phyloP scores from a whole-genome alignment of 30 jellyfish, hydroid and myxozoan species.

The Catostylus mosaicus region DNA sequence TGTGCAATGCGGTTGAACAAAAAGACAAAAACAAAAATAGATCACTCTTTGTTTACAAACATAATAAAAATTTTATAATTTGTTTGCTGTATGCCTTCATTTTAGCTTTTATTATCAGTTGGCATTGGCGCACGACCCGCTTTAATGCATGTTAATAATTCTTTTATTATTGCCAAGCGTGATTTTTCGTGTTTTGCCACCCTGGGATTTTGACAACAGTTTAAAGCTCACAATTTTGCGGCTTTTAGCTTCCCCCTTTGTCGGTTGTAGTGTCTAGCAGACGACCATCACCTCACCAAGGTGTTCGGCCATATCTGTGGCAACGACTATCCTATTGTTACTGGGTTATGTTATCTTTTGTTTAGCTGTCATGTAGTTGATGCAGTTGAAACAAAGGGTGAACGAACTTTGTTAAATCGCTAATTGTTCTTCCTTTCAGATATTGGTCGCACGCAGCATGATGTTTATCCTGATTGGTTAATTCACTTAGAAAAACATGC shows the following conservation, averaged over 20 bases:
- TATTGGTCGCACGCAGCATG: slow-evolving; percentile 79
- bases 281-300: not conserved
- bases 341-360: slow-evolving; percentile 11
- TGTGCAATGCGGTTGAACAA: not conserved
- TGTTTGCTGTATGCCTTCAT: not conserved
- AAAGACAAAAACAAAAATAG: not conserved
- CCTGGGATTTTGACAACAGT: too few relatives aligned
- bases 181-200: too few relatives aligned
- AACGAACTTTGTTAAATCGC: slow-evolving; percentile 62
- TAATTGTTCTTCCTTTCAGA: slow-evolving; percentile 74
- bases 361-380: slow-evolving; percentile 67
- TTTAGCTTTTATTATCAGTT: not conserved
- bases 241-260: slow-evolving; percentile 15
- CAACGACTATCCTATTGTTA: slow-evolving; percentile 20
- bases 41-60: not conserved
- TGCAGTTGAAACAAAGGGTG: slow-evolving; percentile 53
- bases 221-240: slow-evolving; percentile 9
- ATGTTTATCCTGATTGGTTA: slow-evolving; percentile 76
- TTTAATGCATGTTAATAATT: too few relatives aligned
- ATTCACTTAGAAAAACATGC: slow-evolving; percentile 91
- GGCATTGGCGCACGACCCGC: too few relatives aligned
- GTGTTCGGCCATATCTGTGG: slow-evolving; percentile 9
- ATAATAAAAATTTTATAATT: not conserved
- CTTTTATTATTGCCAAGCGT: too few relatives aligned
- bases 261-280: not conserved